Conservation (phyloP, 2,113 vertebrate species). For the Sus scrofa region DNA sequence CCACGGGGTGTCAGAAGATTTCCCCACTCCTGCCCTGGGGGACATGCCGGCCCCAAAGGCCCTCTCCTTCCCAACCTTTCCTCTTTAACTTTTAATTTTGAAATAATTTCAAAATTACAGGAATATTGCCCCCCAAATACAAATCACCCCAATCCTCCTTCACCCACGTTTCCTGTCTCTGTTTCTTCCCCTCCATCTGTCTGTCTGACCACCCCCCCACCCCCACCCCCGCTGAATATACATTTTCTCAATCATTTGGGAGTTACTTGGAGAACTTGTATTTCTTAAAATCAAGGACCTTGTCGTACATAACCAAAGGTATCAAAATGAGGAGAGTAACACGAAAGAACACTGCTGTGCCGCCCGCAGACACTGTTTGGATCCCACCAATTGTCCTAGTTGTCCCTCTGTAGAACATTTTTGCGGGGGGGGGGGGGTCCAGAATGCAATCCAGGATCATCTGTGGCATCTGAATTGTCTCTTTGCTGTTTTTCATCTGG, state of each 20-base stretch:
- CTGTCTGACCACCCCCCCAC: rapidly evolving
- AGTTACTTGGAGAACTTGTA: not conserved
- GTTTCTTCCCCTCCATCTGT: rapidly evolving
- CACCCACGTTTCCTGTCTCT: rapidly evolving
- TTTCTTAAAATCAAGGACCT: not conserved
- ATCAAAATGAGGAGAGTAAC: not conserved
- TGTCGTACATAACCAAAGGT: not conserved
- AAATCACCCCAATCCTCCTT: not conserved
- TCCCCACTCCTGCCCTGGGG: not conserved
- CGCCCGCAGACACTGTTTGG: not conserved
- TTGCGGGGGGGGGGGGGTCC: not conserved
- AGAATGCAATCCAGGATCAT: not conserved
- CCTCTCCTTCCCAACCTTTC: too few relatives aligned
- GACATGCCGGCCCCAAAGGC: not conserved
- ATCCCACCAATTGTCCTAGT: too few relatives aligned
- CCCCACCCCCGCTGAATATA: not conserved
- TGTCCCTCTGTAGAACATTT: not conserved
- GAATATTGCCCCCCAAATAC: not conserved
- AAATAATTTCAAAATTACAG: slow-evolving; percentile 5
- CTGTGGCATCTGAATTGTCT: not conserved
- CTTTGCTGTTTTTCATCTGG: not conserved
- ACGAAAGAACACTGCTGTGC: not conserved
- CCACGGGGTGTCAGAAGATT: not conserved
- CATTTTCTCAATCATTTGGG: not conserved
- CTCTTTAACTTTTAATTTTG: not conserved